Conservation (phyloP, 2,797 vertebrate genomes). For the Karalla daura region DNA sequence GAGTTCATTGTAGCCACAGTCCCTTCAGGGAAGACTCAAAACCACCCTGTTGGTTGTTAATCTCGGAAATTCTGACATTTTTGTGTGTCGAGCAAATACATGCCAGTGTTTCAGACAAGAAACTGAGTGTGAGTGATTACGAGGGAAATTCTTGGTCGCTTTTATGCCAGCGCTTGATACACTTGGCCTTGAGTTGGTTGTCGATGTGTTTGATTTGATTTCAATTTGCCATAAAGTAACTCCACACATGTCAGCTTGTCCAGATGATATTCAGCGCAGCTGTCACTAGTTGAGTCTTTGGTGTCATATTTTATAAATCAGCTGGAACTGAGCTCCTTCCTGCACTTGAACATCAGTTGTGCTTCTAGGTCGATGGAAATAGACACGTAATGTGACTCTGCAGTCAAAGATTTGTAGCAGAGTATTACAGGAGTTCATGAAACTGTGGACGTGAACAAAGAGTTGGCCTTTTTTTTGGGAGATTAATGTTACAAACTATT, state of each 20-base stretch:
- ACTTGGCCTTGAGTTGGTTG: slow-evolving; percentile 23
- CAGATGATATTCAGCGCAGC: slow-evolving; percentile 5
- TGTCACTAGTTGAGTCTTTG: slow-evolving; percentile 9
- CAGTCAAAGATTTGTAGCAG: neutral
- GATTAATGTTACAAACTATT: too few relatives aligned
- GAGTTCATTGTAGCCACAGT: slow-evolving; percentile 20
- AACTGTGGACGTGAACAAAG: too few relatives aligned
- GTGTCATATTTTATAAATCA: slow-evolving; percentile 21
- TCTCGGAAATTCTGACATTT: slow-evolving; percentile 25
- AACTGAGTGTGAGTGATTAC: slow-evolving; percentile 15
- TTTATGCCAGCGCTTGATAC: slow-evolving; percentile 11
- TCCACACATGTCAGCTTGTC: slow-evolving; percentile 7
- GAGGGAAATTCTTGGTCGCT: slow-evolving; percentile 7
- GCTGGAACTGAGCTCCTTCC: neutral
- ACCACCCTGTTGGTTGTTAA: slow-evolving; percentile 12
- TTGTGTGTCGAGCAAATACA: neutral
- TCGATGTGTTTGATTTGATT: slow-evolving; percentile 27
- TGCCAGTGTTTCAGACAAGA: slow-evolving; percentile 16
- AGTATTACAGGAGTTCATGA: neutral
- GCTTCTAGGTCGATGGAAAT: slow-evolving; percentile 2
- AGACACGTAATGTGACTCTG: slow-evolving; percentile 4
- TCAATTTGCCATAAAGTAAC: slow-evolving; percentile 23
- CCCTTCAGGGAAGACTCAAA: slow-evolving; percentile 5
- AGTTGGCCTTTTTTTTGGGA: too few relatives aligned
- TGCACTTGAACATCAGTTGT: slow-evolving; percentile 5